Conservation (phyloP, 2,888 invertebrate genomes). For the Silvanus unidentatus region DNA sequence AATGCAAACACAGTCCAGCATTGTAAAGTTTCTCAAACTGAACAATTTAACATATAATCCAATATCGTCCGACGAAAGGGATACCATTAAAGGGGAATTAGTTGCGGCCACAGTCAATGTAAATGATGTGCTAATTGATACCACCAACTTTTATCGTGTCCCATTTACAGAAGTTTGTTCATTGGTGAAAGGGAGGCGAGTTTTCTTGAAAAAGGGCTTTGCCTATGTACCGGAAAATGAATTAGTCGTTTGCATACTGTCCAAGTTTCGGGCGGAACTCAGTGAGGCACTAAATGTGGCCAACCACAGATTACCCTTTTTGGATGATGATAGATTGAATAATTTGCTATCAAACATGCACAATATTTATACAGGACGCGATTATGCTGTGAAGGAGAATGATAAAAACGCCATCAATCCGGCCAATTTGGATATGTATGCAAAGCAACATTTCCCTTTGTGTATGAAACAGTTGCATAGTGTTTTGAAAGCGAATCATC, state of each 20-base stretch:
- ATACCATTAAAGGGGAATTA: slow-evolving; percentile 54
- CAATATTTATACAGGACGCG: slow-evolving; percentile 76
- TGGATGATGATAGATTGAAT: slow-evolving; percentile 79
- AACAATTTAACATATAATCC: slow-evolving; percentile 64
- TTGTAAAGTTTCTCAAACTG: slow-evolving; percentile 55
- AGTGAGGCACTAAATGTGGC: slow-evolving; percentile 62
- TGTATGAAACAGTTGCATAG: slow-evolving; percentile 93
- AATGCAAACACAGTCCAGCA: slow-evolving; percentile 53
- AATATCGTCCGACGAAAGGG: slow-evolving; percentile 63
- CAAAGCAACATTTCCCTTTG: slow-evolving; percentile 83
- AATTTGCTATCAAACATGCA: slow-evolving; percentile 70
- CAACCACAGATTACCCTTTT: slow-evolving; percentile 60
- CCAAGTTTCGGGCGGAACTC: slow-evolving; percentile 67
- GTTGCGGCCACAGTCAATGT: slow-evolving; percentile 54
- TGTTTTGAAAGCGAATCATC: slow-evolving; percentile 71
- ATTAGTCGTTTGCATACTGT: slow-evolving; percentile 74
- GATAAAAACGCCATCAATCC: slow-evolving; percentile 31
- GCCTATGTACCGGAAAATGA: slow-evolving; percentile 85
- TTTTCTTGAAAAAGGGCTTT: slow-evolving; percentile 72
- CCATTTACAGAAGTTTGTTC: slow-evolving; percentile 78
- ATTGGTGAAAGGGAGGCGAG: slow-evolving; percentile 70
- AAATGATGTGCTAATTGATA: slow-evolving; percentile 54
- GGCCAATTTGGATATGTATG: slow-evolving; percentile 61
- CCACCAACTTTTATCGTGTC: slow-evolving; percentile 51
- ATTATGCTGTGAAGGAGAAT: slow-evolving; percentile 54